Evolutionary conservation across 2,113 vertebrate genomes (phyloP), one percentile per base, ranked within the genome.

Genomic region (Neodontobutis hainanensis): DNA sequence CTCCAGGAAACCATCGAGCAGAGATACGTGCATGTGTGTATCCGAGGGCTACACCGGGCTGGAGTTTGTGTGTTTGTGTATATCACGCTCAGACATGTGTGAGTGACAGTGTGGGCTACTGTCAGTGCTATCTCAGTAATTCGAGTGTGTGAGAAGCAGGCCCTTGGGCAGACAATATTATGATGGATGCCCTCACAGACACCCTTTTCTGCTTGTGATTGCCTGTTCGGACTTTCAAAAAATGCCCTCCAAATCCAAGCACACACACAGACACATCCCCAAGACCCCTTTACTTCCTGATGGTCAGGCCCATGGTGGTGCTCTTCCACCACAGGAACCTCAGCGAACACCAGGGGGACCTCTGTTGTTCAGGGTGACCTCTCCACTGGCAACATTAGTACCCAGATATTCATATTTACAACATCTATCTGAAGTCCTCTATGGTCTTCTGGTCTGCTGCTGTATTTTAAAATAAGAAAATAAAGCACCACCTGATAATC

Each of bases 141-240:
- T 82, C 75, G 50, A 84, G 81, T 87, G 80, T 87, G 83, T 86
- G 87, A 89, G 82, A 87, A 83, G 79, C 68, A 63, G 85, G 80
- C 85, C 86, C 86, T 77, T 84, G 75, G 90, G 78, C 83, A 77
- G 77, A 86, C 84, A 85, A 83, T 82, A 84, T 79, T 80, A 83
- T 90, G 87, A 90, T 87, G 79, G 88, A 91, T 90, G 87, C 87
- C 80, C 80, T 84, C 80, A 57, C 61, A 76, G 74, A 76, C 77
- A 80, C 75, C 74, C 77, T 68, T 71, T 78, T 80, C 67, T 76
- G 56, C 57, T 55, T 82, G 67, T 82, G 80, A 86, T 84, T 87
- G 82, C 81, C 84, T 88, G 78, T 81, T 87, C 58, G 77, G 69
- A 61, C 59, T 81, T 70, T 73, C 74, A 77, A 69, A 73, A 68